These are phyloP conservation scores for Puntigrus tetrazona DNA, from an alignment of 2,113 vertebrate species.

Conservation along the genomic window DNA sequence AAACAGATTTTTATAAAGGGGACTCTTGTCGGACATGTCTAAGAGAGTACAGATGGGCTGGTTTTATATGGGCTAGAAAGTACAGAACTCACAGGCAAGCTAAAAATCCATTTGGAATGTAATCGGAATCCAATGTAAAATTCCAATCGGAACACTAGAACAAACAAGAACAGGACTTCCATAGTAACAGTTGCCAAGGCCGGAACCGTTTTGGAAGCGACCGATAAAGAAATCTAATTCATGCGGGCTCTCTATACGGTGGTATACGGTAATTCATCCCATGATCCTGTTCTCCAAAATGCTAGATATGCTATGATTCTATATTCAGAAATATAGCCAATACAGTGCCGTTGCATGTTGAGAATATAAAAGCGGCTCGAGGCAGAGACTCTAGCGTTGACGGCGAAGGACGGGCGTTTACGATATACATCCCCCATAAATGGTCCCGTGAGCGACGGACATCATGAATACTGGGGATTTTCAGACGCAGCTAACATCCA, in stretches of 20 bases:
- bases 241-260: background rate
- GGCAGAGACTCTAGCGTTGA: background rate
- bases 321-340: background rate
- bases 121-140: too few relatives aligned
- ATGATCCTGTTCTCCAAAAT: slow-evolving; percentile 65
- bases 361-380: background rate
- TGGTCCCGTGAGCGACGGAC: slow-evolving; percentile 36
- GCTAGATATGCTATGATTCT: background rate
- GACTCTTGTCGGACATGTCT: background rate
- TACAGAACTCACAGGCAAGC: background rate
- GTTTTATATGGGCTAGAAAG: background rate
- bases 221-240: background rate
- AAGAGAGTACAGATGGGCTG: background rate
- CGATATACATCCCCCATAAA: background rate
- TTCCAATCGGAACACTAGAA: background rate
- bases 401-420: background rate
- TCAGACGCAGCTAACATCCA: slow-evolving; percentile 68
- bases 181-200: background rate
- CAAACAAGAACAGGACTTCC: background rate
- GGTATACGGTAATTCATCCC: slow-evolving; percentile 65
- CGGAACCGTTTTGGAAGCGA: background rate
- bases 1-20: too few relatives aligned
- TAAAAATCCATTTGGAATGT: too few relatives aligned
- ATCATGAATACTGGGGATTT: slow-evolving; percentile 63
- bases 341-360: background rate